Evolutionary conservation across 2,888 invertebrate genomes (phyloP), one percentile per base, ranked within the genome.

Genomic region (Stenurella melanura): DNA sequence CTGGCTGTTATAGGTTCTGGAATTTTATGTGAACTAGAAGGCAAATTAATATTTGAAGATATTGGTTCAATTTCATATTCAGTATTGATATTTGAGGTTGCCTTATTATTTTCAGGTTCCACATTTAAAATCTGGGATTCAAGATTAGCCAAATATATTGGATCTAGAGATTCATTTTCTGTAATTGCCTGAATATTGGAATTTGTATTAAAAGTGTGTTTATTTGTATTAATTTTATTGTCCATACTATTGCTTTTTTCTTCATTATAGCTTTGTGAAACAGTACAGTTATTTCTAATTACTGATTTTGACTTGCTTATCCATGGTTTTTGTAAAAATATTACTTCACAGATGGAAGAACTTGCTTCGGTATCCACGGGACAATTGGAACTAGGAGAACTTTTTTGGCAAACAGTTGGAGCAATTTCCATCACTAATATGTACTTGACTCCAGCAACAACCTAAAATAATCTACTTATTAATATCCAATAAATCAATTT

Each of bases 301-400:
- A 95, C 90, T 15, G 92, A 90, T 84, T 93, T 92, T 63, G 91
- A 91, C 86, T 92, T 93, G 66, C 91, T 91, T 30, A 93, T 86
- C 94, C 94, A 94, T 0, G 93, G 93, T 84, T 93, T 93, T 86
- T 94, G 93, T 74, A 93, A 87, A 83, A 93, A 91, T 19, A 92
- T 91, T 78, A 95, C 87, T 81, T 92, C 91, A 86, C 95, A 95
- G 9, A 71, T 84, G 81, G 77, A 87, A 80, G 81, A 75, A 17
- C 76, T 80, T 56, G 77, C 83, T 30, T 84, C 82, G 0, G 73
- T 66, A 70, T 84, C 83, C 81, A 87, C 82, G 10, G 89, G 85
- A 84, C 93, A 93, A 3, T 10, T 17, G 58, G 76, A 71, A 0
- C 73, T 3, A 15, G 79, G 76, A 86, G 89, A 69, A 90, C 90